Evolutionary conservation across 2,113 vertebrate species (phyloP), one percentile per base, ranked within the genome.

Genomic region (Antigone vipio): DNA sequence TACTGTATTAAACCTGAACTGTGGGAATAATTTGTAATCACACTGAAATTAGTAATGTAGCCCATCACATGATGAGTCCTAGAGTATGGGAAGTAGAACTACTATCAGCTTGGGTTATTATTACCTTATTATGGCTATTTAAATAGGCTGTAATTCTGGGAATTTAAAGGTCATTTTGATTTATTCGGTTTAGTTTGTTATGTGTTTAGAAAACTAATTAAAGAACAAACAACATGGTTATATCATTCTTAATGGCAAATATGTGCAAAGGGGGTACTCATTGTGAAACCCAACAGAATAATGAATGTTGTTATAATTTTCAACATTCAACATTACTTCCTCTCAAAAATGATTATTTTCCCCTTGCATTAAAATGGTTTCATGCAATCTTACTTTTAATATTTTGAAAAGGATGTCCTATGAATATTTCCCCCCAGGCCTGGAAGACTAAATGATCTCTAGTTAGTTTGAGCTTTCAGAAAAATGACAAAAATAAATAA

Each of bases 121-220:
- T 98, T 97, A 96, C 92, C 94, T 95, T 97, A 98, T 98, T 98
- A 98, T 95, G 80, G 72, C 55, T 91, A 97, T 97, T 97, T 98
- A 98, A 98, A 95, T 94, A 97, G 92, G 84, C 85, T 97, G 94
- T 96, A 97, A 97, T 97, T 98, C 97, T 98, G 83, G 87, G 95
- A 98, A 97, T 98, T 96, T 98, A 98, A 98, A 98, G 97, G 96
- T 98, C 95, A 98, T 92, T 97, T 97, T 98, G 96, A 98, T 98
- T 98, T 98, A 98, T 97, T 97, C 90, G 88, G 76, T 97, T 98
- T 97, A 97, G 96, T 95, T 97, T 96, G 92, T 95, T 96, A 91
- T 97, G 93, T 98, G 96, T 97, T 98, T 97, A 95, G 97, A 97
- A 98, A 98, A 97, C 96, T 97, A 98, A 98, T 98, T 98, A 98